Evolutionary conservation across 2,888 invertebrate genomes (phyloP).

Genomic region (Biston stratarius): DNA sequence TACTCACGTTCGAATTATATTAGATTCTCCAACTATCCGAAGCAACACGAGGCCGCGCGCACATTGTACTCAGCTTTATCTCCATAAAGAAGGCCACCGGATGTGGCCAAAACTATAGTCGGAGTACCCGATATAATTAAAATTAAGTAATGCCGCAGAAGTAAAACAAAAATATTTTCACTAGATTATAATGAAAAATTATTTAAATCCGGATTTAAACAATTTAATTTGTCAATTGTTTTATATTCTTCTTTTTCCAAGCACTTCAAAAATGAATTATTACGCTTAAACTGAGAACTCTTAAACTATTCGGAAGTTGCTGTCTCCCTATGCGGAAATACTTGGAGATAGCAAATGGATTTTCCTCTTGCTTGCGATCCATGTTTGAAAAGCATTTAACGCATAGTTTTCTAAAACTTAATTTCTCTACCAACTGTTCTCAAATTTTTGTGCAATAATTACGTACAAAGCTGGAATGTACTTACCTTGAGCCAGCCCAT

Average conservation of each 20-base stretch:
- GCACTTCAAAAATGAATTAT: constrained; percentile 63
- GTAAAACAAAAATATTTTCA: too few relatives aligned
- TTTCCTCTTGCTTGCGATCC: constrained; percentile 20
- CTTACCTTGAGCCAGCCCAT: constrained; percentile 31
- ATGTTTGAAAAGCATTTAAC: constrained; percentile 2
- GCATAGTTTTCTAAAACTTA: constrained; percentile 19
- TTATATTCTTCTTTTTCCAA: constrained; percentile 19
- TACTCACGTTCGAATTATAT: too few relatives aligned
- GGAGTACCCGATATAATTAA: too few relatives aligned
- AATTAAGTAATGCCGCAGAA: too few relatives aligned
- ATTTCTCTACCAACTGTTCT: constrained; percentile 13
- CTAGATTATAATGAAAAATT: too few relatives aligned
- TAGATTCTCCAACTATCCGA: too few relatives aligned
- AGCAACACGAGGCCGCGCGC: too few relatives aligned
- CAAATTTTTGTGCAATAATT: background rate
- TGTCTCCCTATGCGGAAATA: constrained; percentile 31
- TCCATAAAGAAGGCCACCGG: too few relatives aligned
- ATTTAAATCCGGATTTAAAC: constrained; percentile 52
- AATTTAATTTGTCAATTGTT: constrained; percentile 75
- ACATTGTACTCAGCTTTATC: too few relatives aligned
- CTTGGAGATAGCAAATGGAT: constrained; percentile 13
- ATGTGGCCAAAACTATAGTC: too few relatives aligned
- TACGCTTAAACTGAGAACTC: constrained; percentile 55
- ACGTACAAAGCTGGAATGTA: background rate
- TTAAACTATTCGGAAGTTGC: constrained; percentile 50